Evolutionary conservation across 2,888 invertebrate species (phyloP).

Genomic region (Chymomyza amoena): DNA sequence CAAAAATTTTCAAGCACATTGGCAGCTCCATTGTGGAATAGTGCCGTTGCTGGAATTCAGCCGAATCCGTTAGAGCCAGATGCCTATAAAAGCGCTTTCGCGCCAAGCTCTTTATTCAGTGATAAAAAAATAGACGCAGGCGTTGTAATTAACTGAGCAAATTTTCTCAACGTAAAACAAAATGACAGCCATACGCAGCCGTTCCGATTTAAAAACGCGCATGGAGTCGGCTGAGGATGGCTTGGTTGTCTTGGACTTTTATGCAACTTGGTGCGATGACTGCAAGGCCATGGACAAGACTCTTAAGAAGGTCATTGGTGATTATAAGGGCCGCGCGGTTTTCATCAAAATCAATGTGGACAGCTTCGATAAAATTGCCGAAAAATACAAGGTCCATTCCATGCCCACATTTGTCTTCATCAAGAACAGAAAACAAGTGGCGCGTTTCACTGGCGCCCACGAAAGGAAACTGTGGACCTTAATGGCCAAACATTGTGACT

Average conservation of each 20-base stretch:
- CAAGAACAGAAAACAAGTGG: slow-evolving; percentile 44
- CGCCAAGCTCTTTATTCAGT: background rate
- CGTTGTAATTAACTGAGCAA: too few species aligned
- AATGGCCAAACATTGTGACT: slow-evolving; percentile 54
- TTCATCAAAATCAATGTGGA: slow-evolving; percentile 54
- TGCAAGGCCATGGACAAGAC: slow-evolving; percentile 51
- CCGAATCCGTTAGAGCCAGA: background rate
- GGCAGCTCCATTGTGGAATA: background rate
- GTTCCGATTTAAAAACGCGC: slow-evolving; percentile 52
- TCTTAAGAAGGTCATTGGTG: slow-evolving; percentile 42
- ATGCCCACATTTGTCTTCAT: slow-evolving; percentile 68
- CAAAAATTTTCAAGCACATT: background rate
- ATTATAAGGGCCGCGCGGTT: slow-evolving; percentile 42
- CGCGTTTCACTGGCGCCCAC: slow-evolving; percentile 59
- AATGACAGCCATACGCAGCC: slow-evolving; percentile 44
- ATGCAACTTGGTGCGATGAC: slow-evolving; percentile 58
- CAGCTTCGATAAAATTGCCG: slow-evolving; percentile 43
- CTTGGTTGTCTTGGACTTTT: slow-evolving; percentile 54
- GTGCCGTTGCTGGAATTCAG: background rate
- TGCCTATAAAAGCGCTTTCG: background rate
- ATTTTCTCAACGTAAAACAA: background rate
- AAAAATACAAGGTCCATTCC: slow-evolving; percentile 45
- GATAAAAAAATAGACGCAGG: background rate
- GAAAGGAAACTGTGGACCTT: slow-evolving; percentile 48
- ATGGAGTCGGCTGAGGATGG: slow-evolving; percentile 45